Base-by-base conservation (phyloP, 1,140 invertebrate genomes). In the Contarinia nasturtii region DNA sequence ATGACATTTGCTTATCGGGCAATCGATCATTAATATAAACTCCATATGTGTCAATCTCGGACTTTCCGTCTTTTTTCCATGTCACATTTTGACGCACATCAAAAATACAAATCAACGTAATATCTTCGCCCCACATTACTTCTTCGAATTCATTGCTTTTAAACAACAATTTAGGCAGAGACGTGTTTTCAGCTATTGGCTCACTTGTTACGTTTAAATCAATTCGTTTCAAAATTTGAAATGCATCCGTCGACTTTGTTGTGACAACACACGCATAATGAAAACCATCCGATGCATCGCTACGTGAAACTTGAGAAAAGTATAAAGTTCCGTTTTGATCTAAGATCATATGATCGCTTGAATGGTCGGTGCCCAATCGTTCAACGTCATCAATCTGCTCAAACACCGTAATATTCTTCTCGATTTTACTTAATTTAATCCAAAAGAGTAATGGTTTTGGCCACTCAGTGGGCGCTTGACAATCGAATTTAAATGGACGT, bases 1-100 rank as follows among this genome's bases (percentile, higher is more conserved):
- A 66, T 10, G 86, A 90, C 66, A 93, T 94, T 2, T 89, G 90
- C 67, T 91, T 93, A 65, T 93, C 87, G 40, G 78, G 80, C 57
- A 84, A 82, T 1, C 14, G 21, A 8, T 44, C 22, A 44, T 44
- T 21, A 7, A 17, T 22, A 44, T 44, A 15, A 21, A 44, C 27
- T n/a, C n/a, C n/a, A n/a, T n/a, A n/a, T n/a, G n/a, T n/a, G n/a
- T n/a, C n/a, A n/a, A n/a, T n/a, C n/a, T n/a, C n/a, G 10, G 43
- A 4, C 15, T 18, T n/a, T 1, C 43, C 43, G 27, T 44, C 27
- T 21, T 21, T 21, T 44, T 22, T 44, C 43, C 43, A 44, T 12
- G 14, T 44, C 7, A 44, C n/a, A 27, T 22, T 19, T 7, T 11
- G 19, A 12, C 8, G 12, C 2, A 15, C 19, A 11, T 19, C 27